phyloP scores from a whole-genome alignment of 2,888 invertebrate genomes.

The Drosophila nigritarsus region DNA sequence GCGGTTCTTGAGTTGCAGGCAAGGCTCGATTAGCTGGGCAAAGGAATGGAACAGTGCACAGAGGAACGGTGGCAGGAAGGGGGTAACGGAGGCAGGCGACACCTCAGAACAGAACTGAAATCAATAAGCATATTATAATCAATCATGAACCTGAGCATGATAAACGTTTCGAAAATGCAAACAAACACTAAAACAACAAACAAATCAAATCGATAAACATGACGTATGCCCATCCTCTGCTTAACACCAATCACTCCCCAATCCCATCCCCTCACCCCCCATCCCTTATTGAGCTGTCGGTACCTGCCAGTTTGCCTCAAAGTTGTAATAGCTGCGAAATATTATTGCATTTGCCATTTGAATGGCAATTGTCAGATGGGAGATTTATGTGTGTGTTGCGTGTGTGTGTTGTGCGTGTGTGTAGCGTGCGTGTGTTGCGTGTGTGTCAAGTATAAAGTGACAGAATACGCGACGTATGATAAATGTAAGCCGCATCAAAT shows the following conservation, averaged over 20 bases:
- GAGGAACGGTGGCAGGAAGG: not conserved
- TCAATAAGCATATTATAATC: constrained; percentile 56
- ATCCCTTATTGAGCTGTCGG: constrained; percentile 6
- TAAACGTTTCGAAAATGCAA: constrained; percentile 50
- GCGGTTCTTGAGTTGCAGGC: constrained; percentile 42
- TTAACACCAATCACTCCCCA: not conserved
- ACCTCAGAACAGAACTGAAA: constrained; percentile 14
- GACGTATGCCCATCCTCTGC: not conserved
- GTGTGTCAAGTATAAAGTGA: not conserved
- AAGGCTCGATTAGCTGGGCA: not conserved
- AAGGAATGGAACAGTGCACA: not conserved
- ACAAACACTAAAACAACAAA: constrained; percentile 45
- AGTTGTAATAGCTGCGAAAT: constrained; percentile 61
- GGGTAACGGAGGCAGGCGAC: no score
- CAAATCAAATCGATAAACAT: constrained; percentile 51
- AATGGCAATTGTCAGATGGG: constrained; percentile 42
- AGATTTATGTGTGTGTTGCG: constrained; percentile 41
- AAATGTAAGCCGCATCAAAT: constrained; percentile 64
- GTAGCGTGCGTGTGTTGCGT: constrained; percentile 3
- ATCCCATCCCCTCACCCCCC: not conserved
- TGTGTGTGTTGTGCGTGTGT: constrained; percentile 6
- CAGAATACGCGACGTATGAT: constrained; percentile 56
- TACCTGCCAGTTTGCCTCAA: constrained; percentile 32
- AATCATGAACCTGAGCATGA: constrained; percentile 61
- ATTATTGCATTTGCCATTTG: constrained; percentile 72